Evolutionary conservation across 2,113 vertebrate genomes (phyloP).

Genomic region (Notiomystis cincta): DNA sequence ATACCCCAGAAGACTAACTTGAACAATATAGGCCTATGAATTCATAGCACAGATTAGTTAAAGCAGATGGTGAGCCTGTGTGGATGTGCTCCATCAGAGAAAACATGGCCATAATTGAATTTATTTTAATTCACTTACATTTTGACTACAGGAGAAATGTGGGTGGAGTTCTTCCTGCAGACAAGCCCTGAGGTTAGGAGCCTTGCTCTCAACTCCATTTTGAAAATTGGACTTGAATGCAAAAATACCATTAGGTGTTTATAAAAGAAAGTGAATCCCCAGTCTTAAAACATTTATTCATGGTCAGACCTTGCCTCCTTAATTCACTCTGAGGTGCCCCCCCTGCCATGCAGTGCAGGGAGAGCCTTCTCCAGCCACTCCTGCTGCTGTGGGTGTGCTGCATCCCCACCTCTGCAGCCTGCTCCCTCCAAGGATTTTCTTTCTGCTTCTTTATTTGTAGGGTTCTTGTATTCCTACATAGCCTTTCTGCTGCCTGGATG

Average conservation of each 20-base stretch:
- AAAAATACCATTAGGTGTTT: not conserved
- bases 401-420: not conserved
- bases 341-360: accelerated
- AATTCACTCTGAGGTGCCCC: not conserved
- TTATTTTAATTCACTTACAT: conserved; percentile 31
- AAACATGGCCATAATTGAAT: conserved; percentile 16
- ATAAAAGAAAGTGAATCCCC: not conserved
- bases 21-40: not conserved
- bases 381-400: not conserved
- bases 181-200: not conserved
- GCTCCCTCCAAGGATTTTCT: not conserved
- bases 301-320: not conserved
- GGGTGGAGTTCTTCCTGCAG: not conserved
- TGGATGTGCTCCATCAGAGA: not conserved
- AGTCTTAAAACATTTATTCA: not conserved
- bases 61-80: conserved; percentile 41
- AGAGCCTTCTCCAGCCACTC: not conserved
- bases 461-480: not conserved
- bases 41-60: conserved; percentile 19
- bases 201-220: not conserved
- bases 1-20: not conserved
- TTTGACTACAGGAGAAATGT: not conserved
- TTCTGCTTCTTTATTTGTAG: not conserved
- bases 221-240: not conserved
- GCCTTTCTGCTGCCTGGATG: not conserved